Base-by-base conservation (phyloP, 2,888 invertebrate species). In the Sturmia bella region DNA sequence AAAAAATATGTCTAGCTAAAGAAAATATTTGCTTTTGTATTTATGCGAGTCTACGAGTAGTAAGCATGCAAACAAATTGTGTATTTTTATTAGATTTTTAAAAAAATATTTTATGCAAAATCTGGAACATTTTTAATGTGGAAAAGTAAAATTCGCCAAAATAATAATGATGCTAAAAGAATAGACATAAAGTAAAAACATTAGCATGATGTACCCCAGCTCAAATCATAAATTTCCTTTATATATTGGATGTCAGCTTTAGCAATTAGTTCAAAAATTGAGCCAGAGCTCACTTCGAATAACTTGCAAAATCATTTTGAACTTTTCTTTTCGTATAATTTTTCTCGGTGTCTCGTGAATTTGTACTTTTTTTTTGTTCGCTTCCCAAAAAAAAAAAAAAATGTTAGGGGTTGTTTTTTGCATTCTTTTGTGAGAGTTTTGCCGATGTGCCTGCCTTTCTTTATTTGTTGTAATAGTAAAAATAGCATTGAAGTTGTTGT, bases 391-490 rank as follows among this genome's bases (percentile, higher is more conserved):
- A n/a, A 32, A 32, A 32, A 32, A 32, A 32, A 43, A 57, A 50
- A 41, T 57, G 57, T 15, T 70, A 66, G 78, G 82, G 77, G 81
- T 63, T 70, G 57, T 66, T 68, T 81, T 81, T 75, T 78, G 76
- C 80, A 74, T 69, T 39, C 12, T 13, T 39, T 54, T 27, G 15
- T 56, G 2, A 7, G 17, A 15, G 21, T 59, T 41, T 41, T 39
- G 41, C 43, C 15, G 66, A 59, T 32, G 32, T 9, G 3, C 7
- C 9, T 32, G 6, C 32, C 9, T 32, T 9, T 9, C 9, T 32
- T 3, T 32, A 4, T 4, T 27, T 48, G 39, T 64, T 77, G 56
- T 50, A 48, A 11, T 61, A 69, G 63, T 48, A 39, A 21, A 56
- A 45, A n/a, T n/a, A 32, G 32, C 9, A 32, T 32, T 32, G 32